A percentile compares a stretch with the other conserved stretches of the same genome.
Conservation (phyloP, 2,797 vertebrate species). For the Sciaenops ocellatus region DNA sequence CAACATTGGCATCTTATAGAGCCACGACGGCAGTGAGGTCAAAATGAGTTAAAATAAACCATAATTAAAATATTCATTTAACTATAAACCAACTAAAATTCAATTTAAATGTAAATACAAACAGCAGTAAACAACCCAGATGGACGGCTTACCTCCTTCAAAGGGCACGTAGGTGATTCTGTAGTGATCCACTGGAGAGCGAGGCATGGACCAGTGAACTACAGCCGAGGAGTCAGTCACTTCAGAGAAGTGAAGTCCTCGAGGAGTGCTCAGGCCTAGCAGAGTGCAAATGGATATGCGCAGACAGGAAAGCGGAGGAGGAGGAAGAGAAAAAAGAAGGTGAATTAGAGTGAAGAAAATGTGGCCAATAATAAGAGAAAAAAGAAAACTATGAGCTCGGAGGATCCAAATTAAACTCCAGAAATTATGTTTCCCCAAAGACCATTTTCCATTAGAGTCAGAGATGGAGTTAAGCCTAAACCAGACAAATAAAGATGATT, state of each 20-base stretch:
- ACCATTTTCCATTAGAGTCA: constrained; percentile 30
- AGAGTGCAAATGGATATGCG: not conserved
- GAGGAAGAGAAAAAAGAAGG: not conserved
- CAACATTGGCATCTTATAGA: not conserved
- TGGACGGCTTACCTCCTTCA: constrained; percentile 87
- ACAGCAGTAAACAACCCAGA: not conserved
- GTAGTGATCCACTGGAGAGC: constrained; percentile 88
- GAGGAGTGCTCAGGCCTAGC: constrained; percentile 90
- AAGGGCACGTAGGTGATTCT: constrained; percentile 88
- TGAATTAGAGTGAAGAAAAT: constrained; percentile 11
- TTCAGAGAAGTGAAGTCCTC: constrained; percentile 90
- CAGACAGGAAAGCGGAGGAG: constrained; percentile 39
- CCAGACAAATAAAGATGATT: constrained; percentile 42
- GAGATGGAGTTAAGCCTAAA: constrained; percentile 46
- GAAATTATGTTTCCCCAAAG: constrained; percentile 19
- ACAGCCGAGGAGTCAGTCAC: constrained; percentile 89
- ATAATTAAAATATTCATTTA: not conserved
- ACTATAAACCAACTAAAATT: not conserved
- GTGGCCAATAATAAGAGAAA: not conserved
- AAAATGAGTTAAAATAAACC: not conserved
- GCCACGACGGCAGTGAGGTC: not conserved
- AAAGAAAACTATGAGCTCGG: not conserved
- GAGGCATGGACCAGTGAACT: constrained; percentile 89
- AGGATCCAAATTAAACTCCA: constrained; percentile 10
- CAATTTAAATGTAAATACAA: not conserved